Evolutionary conservation across 2,888 invertebrate genomes (phyloP), one percentile per base, ranked within the genome.

Genomic region (Agrotis segetum): DNA sequence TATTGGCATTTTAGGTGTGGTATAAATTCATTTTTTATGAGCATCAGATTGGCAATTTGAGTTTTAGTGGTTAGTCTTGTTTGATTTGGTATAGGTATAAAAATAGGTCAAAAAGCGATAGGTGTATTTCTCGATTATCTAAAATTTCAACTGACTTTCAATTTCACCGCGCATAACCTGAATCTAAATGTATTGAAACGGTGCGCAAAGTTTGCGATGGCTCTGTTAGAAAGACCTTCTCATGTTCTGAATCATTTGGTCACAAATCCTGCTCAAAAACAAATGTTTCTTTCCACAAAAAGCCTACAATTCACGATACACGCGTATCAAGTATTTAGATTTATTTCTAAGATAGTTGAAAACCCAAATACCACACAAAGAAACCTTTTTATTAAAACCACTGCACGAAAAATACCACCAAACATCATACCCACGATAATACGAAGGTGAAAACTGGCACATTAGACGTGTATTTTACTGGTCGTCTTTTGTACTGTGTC

Each of bases 401-500:
- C n/a, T 19, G 17, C 13, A 24, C 34, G 13, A 55, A 50, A 71
- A 59, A 52, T 11, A 52, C 34, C 50, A 16, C 71, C 46, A 68
- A 73, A 67, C 67, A 65, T 74, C 79, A 82, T 84, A 85, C 47
- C 74, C 71, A 77, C 74, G 74, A 80, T 77, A 81, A 66, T 68
- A 78, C 52, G 64, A 74, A 89, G 88, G 89, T 91, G 88, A 89
- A 92, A 90, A 90, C 87, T 89, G 85, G 85, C 84, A 89, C 87
- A 87, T 90, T 90, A 90, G 88, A 88, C 85, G 90, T 89, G 89
- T 89, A 89, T 88, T 88, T 91, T 91, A 91, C 81, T 92, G 91
- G 86, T 91, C 89, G 92, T 92, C 92, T 93, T 94, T 93, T 93
- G 93, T 93, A 88, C 90, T 90, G 91, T 90, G 92, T 93, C 92